Evolutionary conservation across 2,888 invertebrate genomes (phyloP), one percentile per base, ranked within the genome.

Genomic region (Dolichomitus sp.): DNA sequence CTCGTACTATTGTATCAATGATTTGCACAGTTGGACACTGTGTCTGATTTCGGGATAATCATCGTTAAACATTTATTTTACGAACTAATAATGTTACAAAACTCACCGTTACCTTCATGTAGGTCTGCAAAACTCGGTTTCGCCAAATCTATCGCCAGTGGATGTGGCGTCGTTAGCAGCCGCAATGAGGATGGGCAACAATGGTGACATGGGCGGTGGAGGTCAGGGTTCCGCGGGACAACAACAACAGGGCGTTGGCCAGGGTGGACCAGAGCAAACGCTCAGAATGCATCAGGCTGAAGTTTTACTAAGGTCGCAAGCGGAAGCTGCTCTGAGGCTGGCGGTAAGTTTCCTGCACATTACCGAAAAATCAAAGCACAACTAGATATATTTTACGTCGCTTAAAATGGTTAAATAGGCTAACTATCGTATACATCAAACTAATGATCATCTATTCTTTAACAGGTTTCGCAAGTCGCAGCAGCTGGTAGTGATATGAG

Each of bases 241-340:
- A 42, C 93, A 93, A 80, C 93, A 93, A 75, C 93, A 93, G 78
- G 92, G 91, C 37, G 93, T 93, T 19, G 92, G 93, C 73, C 88
- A 92, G 72, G 89, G 89, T 23, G 88, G 93, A 76, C 91, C 92
- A 27, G 94, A 94, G 79, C 95, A 96, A 27, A 95, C 96, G 0
- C 90, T 96, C 54, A 94, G 96, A 85, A 96, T 97, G 94, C 94
- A 94, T 86, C 97, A 97, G 90, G 97, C 97, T 0, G 97, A 97
- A 93, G 97, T 97, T 0, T 94, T 98, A 70, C 94, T 98, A 27
- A 95, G 98, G 90, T 97, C 97, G 87, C 98, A 98, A 91, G 98
- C 98, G 0, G 98, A 98, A 93, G 97, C 97, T 0, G 97, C 97
- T 6, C 94, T 98, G 48, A 95, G 98, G 89, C 93, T 98, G 80